Conservation (phyloP, 1,140 invertebrate genomes). For the Mamestra configurata region DNA sequence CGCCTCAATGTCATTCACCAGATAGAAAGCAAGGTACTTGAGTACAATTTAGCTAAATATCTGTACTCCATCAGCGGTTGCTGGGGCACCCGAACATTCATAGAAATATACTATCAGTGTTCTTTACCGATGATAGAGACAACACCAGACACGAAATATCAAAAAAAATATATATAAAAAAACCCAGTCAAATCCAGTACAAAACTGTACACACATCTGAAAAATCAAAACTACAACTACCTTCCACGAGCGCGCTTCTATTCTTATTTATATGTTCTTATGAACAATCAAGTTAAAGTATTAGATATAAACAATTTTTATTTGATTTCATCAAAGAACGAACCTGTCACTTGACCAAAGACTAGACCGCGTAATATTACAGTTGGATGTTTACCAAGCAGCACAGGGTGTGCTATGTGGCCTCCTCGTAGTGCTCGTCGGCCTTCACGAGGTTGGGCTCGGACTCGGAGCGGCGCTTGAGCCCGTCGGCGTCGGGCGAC, state of each 20-base stretch:
- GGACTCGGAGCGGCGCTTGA: constrained; percentile 83
- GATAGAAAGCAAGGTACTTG: constrained; percentile 49
- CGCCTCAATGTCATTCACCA: constrained; percentile 17
- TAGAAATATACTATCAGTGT: neutral
- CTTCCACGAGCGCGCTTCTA: constrained; percentile 1
- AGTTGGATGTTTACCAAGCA: constrained; percentile 44
- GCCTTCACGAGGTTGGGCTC: constrained; percentile 85
- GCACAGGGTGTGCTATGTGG: constrained; percentile 69
- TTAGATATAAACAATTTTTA: constrained; percentile 20
- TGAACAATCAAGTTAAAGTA: constrained; percentile 11
- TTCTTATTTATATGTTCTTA: constrained; percentile 22
- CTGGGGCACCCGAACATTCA: neutral
- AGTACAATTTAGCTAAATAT: constrained; percentile 5
- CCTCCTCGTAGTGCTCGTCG: constrained; percentile 82
- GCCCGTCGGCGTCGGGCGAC: constrained; percentile 75
- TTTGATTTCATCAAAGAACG: constrained; percentile 13
- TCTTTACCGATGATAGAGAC: constrained; percentile 8
- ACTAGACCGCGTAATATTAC: constrained; percentile 51
- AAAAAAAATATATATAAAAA: constrained; percentile 41
- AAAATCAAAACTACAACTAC: constrained; percentile 7
- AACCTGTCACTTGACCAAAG: constrained; percentile 42
- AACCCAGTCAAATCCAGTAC: constrained; percentile 39
- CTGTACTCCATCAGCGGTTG: neutral
- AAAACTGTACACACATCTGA: constrained; percentile 34
- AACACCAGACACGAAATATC: constrained; percentile 16